Evolutionary conservation across 1,140 invertebrate species (phyloP), one percentile per base, ranked within the genome.

Genomic region (Nasonia giraulti): DNA sequence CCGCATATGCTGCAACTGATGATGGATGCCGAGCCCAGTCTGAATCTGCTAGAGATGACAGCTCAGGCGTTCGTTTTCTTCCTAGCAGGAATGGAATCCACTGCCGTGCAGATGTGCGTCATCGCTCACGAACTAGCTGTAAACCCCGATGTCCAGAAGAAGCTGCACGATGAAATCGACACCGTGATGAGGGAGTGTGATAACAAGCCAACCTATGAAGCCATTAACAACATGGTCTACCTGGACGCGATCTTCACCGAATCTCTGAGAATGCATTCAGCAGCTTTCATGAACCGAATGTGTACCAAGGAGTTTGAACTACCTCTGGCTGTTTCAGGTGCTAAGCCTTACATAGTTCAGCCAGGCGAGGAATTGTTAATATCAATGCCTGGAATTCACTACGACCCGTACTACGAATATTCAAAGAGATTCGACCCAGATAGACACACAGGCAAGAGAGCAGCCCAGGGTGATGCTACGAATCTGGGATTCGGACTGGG

Each of bases 401-500:
- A 90, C n/a, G 92, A 95, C 87, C 89, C 91, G 2, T 92, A 92
- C 80, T 95, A 91, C 85, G 86, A 89, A 1, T 88, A 95, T 23
- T 94, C 94, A 5, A 90, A 93, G 17, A 87, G 89, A 71, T 95
- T 94, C 78, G 86, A 93, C 86, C 94, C 94, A 0, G 93, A 94
- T 76, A 85, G 95, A 11, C 95, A 94, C 82, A 88, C 90, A 50
- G 92, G 93, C 6, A 91, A 93, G 33, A 93, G 94, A 83, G 91
- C 91, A 44, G 44, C 86, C 5, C 83, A 85, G 12, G 87, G 89
- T 71, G 85, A 87, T 14, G 91, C 89, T 1, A 87, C 91, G 0
- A 95, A 91, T 86, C 81, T 94, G 74, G 93, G 94, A 6, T 95
- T 95, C 87, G 94, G 94, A 23, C 80, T 88, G 4, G 95, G 95